Conservation (phyloP, 2,113 vertebrate genomes). For the Pipra filicauda region DNA sequence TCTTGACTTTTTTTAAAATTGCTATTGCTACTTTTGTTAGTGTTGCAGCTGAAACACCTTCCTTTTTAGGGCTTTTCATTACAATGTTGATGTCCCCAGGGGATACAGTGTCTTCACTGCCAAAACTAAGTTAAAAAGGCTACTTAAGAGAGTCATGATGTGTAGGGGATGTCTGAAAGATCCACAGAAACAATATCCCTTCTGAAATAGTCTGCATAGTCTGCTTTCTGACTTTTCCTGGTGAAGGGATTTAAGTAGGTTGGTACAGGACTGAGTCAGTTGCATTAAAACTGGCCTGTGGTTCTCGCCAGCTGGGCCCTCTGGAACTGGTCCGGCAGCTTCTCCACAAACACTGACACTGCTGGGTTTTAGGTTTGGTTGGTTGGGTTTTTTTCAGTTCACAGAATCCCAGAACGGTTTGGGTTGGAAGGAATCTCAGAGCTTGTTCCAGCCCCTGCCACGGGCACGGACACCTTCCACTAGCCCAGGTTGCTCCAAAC, state of each 20-base stretch:
- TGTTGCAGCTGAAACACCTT: neutral
- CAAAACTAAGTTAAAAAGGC: neutral
- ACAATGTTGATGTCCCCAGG: neutral
- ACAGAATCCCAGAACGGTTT: neutral
- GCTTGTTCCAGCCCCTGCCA: neutral
- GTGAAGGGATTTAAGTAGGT: neutral
- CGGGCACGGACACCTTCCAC: neutral
- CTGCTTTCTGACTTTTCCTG: neutral
- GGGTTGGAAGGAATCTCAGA: neutral
- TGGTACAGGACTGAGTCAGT: neutral
- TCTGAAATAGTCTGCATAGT: neutral
- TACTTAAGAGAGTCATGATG: neutral
- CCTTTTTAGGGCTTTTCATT: neutral
- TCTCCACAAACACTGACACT: neutral
- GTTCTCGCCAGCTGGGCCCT: neutral
- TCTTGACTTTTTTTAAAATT: no score
- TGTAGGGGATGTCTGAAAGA: neutral
- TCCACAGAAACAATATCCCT: neutral
- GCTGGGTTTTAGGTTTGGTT: neutral
- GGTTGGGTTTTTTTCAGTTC: neutral
- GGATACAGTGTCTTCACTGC: neutral
- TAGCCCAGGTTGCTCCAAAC: neutral
- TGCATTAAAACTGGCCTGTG: neutral
- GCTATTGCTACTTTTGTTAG: neutral
- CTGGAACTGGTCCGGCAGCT: neutral